Base-by-base conservation (phyloP, 2,113 vertebrate genomes). In the Lichenostomus cassidix region DNA sequence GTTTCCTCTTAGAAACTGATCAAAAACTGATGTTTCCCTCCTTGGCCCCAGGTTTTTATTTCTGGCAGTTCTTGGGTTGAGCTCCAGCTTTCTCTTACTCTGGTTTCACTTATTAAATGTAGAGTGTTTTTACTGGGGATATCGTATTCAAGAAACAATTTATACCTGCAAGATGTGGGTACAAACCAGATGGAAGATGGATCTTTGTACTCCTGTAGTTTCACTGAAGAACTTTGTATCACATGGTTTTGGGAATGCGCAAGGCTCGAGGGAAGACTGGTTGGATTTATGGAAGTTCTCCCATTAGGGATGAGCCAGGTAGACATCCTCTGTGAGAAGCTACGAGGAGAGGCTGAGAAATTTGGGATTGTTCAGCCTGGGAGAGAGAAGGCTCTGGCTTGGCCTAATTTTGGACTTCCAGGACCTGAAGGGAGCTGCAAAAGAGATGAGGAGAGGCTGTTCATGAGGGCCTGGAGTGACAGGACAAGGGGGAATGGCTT, bases 91-190 rank as follows among this genome's bases (percentile, higher is more conserved):
- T 46, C 21, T 74, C 17, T 16, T 55, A 8, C 2, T 44, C 16
- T 9, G 5, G 2, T 80, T 73, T 49, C 7, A 11, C 20, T 44
- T 81, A 18, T 12, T 62, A 15, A 79, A 80, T n/a, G 9, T 2
- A 17, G 5, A n/a, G 12, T 22, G 4, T 70, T 87, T 92, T n/a
- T 83, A 7, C 28, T 24, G 29, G 7, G 37, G 7, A 3, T 87
- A 10, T n/a, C 14, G 8, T 19, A 31, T 42, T 9, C 10, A 20
- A n/a, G 69, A 35, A 7, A 10, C 21, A 31, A 3, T 18, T 56
- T 16, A 5, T 37, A 37, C 5, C 17, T 20, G 8, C 42, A 27
- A 29, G 12, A 8, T 44, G 28, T 1, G 0, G 15, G 5, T 49
- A 10, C 24, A 11, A 31, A 55, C 15, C 15, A 28, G 22, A 5